Evolutionary conservation across 1,140 invertebrate species (phyloP), one percentile per base, ranked within the genome.

Genomic region (Drosophila lacteicornis): DNA sequence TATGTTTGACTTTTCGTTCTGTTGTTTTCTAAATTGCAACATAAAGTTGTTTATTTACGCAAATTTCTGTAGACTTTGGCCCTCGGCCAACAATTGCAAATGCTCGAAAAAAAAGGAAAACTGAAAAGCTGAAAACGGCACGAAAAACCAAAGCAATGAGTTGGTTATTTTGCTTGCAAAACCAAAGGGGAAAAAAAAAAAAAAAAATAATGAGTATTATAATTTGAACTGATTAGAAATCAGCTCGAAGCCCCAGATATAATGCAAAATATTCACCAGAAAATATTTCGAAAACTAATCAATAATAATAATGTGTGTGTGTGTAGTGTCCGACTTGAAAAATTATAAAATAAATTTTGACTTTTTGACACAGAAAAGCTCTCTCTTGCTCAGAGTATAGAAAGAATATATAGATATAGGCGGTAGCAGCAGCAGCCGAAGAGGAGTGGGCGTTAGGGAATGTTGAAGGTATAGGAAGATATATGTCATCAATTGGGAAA

Each of bases 41-140:
- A 88, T 88, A 88, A 80, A 75, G 80, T 83, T 88, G 80, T 88
- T 87, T 84, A 87, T 88, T 87, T 87, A 87, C 84, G 84, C 84
- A 78, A 84, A 88, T 80, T 88, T 88, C 47, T 84, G 84, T 87
- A 87, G 84, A 87, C 84, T 88, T 88, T 87, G 84, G 84, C 63
- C 12, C 13, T 5, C 40, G 62, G 84, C 84, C 84, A 87, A 68
- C 30, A 68, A 84, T 88, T 80, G 62, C 74, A 74, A 88, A 87
- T 84, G 43, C 42, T 56, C 38, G 25, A 45, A 40, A 58, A 58
- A 61, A 47, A 78, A 61, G 43, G 19, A 38, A 63, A 61, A 61
- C 47, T 22, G 42, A 53, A 71, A 57, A 61, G 53, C 49, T 65
- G 67, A 80, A 62, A 73, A 69, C 25, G 50, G 49, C 58, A 71